These are phyloP conservation scores for Baccha elongata DNA, from an alignment of 2,888 invertebrate genomes.

Conservation along the genomic window DNA sequence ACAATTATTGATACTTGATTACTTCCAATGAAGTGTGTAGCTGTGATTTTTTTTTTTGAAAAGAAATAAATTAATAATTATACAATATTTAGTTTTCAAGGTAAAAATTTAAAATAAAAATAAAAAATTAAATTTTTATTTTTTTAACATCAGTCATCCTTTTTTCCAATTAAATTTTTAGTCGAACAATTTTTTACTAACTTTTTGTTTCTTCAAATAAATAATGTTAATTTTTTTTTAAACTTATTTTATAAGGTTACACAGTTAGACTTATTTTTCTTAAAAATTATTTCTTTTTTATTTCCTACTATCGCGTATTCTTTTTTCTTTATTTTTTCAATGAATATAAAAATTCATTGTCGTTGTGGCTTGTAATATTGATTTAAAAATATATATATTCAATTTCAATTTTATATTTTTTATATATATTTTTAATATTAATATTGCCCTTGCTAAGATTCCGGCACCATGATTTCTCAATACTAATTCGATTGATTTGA, in stretches of 20 bases:
- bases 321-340: slow-evolving; percentile 27
- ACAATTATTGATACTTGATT: slow-evolving; percentile 25
- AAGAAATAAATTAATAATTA: slow-evolving; percentile 51
- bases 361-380: slow-evolving; percentile 60
- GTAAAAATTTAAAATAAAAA: slow-evolving; percentile 56
- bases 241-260: slow-evolving; percentile 59
- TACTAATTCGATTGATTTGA: slow-evolving; percentile 65
- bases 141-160: slow-evolving; percentile 57
- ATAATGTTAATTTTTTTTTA: slow-evolving; percentile 28
- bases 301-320: slow-evolving; percentile 33
- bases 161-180: slow-evolving; percentile 57
- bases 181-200: slow-evolving; percentile 14
- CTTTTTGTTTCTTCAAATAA: slow-evolving; percentile 47
- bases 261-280: slow-evolving; percentile 59
- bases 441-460: slow-evolving; percentile 77
- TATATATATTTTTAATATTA: slow-evolving; percentile 74
- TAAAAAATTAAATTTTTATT: slow-evolving; percentile 55
- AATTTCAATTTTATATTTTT: slow-evolving; percentile 16
- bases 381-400: slow-evolving; percentile 65
- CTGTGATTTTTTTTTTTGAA: slow-evolving; percentile 16
- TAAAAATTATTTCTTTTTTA: slow-evolving; percentile 29
- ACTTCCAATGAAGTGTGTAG: slow-evolving; percentile 8
- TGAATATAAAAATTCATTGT: slow-evolving; percentile 16
- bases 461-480: slow-evolving; percentile 76
- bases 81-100: slow-evolving; percentile 45